A percentile compares a stretch with the other conserved stretches of the same genome.
Conservation (phyloP, 2,113 vertebrate genomes). For the Mesocricetus auratus region DNA sequence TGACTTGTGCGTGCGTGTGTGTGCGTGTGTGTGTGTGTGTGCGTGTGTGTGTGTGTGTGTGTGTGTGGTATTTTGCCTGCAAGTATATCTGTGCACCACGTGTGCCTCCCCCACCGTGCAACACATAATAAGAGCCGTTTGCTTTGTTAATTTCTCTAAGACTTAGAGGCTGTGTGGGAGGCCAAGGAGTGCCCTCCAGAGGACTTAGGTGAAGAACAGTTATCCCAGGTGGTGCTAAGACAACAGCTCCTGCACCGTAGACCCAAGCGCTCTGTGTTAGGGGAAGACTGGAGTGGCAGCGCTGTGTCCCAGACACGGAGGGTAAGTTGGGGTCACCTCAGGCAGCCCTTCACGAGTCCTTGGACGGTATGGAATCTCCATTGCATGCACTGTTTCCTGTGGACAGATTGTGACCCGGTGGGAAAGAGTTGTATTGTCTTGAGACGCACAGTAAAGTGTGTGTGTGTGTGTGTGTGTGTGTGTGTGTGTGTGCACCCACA, state of each 20-base stretch:
- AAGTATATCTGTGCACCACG: too few species aligned
- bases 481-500: background rate
- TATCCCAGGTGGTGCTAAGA: rapidly evolving
- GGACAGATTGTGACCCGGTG: too few species aligned
- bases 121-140: too few species aligned
- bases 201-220: background rate
- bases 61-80: background rate
- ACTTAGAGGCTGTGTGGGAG: background rate
- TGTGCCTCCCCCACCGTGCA: background rate
- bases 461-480: too few species aligned
- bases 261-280: rapidly evolving
- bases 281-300: background rate
- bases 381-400: background rate
- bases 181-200: background rate
- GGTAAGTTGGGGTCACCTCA: slow-evolving; percentile 29
- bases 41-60: too few species aligned
- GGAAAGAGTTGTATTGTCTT: rapidly evolving
- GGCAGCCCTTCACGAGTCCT: background rate
- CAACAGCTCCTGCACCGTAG: rapidly evolving
- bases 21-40: too few species aligned
- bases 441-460: background rate
- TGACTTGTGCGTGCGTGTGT: too few species aligned
- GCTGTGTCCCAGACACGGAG: background rate
- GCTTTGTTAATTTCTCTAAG: slow-evolving; percentile 45
- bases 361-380: background rate